Base-by-base conservation (phyloP, 1,140 invertebrate species). In the Ptiloglossa arizonensis region DNA sequence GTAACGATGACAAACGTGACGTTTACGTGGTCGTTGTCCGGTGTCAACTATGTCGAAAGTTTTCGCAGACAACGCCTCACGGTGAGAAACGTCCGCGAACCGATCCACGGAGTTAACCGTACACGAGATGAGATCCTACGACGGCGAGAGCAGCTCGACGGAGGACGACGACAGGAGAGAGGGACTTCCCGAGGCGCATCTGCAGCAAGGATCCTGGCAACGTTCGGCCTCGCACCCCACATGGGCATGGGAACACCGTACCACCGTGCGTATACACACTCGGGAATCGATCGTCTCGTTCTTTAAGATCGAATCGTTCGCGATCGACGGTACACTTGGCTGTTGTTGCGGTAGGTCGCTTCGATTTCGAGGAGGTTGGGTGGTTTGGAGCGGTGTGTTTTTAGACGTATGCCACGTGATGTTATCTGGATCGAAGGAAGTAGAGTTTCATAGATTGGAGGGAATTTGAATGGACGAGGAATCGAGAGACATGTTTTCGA, bases 61-160 rank as follows among this genome's bases (percentile, higher is more conserved):
- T 24, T 29, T 24, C 1, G 22, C 41, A 38, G 68, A 38, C 0
- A 1, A 35, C 5, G 5, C 2, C n/a, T 19, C 6, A 24, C 44
- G 24, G 9, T 11, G 29, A 44, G 11, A 27, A 17, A 19, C 63
- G 29, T 15, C 22, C 17, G 17, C 24, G 2, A 60, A n/a, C n/a
- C n/a, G 54, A 57, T 38, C 24, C 24, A 27, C 24, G 74, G 22
- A 74, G 54, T n/a, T 27, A 35, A 27, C 48, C 44, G 73, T 29
- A 5, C 27, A 48, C 75, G 81, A 81, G 63, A 93, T 93, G 92
- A 89, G 91, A 44, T 93, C 92, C 0, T 93, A 93, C 70, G 92
- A 93, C 77, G 92, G 91, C 9, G 92, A 93, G 81, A 93, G 92
- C 68, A 93, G 92, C 76, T 92, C 91, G 35, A 91, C 90, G 29